A percentile compares a stretch with the other conserved stretches of the same genome.
Conservation (phyloP, 2,888 invertebrate genomes). For the Tachina grossa region DNA sequence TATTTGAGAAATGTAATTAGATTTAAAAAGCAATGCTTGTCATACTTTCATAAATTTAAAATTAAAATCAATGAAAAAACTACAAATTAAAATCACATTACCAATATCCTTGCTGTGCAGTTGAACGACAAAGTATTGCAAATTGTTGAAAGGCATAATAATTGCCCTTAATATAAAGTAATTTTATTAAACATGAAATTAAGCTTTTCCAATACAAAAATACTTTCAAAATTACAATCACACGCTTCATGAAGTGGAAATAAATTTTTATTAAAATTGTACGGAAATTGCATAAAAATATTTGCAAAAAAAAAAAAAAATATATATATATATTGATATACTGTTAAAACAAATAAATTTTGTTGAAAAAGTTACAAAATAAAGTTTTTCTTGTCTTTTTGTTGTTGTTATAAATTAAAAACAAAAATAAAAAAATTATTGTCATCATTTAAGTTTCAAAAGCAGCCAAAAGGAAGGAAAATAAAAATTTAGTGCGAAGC, state of each 20-base stretch:
- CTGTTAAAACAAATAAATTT: background rate
- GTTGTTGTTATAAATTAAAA: background rate
- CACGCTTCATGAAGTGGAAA: slow-evolving; percentile 25
- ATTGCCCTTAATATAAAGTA: no score
- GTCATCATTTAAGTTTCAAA: background rate
- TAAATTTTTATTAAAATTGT: background rate
- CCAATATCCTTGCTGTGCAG: no score
- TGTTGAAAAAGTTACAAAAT: no score
- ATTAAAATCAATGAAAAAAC: background rate
- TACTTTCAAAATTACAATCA: background rate
- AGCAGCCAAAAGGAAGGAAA: background rate
- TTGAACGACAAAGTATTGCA: no score
- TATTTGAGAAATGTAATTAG: no score
- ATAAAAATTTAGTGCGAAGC: background rate
- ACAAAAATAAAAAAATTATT: background rate
- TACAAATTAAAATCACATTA: background rate
- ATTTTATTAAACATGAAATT: background rate
- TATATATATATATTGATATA: background rate
- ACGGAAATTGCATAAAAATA: background rate
- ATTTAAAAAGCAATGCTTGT: no score
- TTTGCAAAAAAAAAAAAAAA: background rate
- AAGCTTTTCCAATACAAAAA: background rate
- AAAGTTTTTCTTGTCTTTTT: background rate
- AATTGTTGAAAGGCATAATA: no score
- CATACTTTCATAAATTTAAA: no score